Base-by-base conservation (phyloP, 1,140 invertebrate species). In the Hycleus phaleratus region DNA sequence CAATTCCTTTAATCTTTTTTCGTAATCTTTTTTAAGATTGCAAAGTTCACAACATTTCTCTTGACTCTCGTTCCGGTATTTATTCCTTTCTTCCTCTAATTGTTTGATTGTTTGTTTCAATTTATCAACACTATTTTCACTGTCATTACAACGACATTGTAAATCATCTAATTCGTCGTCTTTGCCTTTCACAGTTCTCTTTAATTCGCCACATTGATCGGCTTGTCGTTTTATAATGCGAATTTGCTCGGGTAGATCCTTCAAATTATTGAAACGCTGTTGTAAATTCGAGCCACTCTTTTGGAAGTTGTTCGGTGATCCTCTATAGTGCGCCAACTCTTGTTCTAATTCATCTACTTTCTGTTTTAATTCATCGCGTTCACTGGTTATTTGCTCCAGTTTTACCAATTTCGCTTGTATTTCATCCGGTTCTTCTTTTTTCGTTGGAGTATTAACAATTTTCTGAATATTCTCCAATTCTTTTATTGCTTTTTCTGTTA, bases 11-110 rank as follows among this genome's bases (percentile, higher is more conserved):
- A 62, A 55, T 48, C 72, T 61, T 26, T 70, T 49, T 40, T 62
- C 69, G 44, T 65, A 66, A 60, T 72, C 64, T 12, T 58, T 50
- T 50, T 72, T 64, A 38, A 72, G 61, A 11, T 53, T 3, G 63
- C 4, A 6, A 72, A 42, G 45, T 71, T 71, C 68, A 11, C 53
- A 59, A 24, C 18, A 25, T 47, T 63, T 61, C 45, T 67, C 47
- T 66, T 55, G n/a, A 56, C 49, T 51, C 65, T 57, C 38, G 69
- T n/a, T 8, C 56, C 40, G 4, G 4, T 5, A 32, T 32, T 32
- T 32, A 32, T 7, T 5, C 4, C 7, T 32, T 7, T 32, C 32
- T 5, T 32, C 32, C 25, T 47, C 40, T n/a, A 64, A 38, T 48
- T 56, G 44, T 38, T 49, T 38, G 25, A 66, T 25, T 11, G 49